phyloP scores from a whole-genome alignment of 2,797 vertebrate genomes.

The Gobionotothen gibberifrons region DNA sequence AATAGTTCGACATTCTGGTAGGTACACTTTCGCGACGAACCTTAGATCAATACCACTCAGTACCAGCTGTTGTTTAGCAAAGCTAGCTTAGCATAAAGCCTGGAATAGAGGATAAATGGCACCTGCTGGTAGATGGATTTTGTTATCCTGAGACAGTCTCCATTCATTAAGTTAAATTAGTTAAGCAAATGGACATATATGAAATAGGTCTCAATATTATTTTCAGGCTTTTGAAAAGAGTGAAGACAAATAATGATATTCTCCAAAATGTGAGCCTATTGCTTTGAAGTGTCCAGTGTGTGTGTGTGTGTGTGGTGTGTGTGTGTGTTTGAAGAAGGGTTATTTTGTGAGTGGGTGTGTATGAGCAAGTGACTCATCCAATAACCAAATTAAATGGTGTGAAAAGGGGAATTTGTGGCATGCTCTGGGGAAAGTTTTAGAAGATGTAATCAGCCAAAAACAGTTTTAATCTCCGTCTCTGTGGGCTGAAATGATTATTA shows the following conservation, averaged over 20 bases:
- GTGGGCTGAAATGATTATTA: background rate
- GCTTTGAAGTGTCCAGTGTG: background rate
- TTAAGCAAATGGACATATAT: background rate
- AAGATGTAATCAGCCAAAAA: constrained; percentile 32
- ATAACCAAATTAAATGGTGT: constrained; percentile 6
- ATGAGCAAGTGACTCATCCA: constrained; percentile 46
- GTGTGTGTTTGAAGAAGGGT: constrained; percentile 2
- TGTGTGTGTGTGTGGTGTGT: background rate
- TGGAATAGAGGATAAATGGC: background rate
- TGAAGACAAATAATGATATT: background rate
- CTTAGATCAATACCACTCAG: background rate
- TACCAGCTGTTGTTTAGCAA: background rate
- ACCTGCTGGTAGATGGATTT: background rate
- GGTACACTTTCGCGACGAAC: background rate
- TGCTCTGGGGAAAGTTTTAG: constrained; percentile 61
- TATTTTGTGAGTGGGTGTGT: constrained; percentile 33
- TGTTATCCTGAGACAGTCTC: background rate
- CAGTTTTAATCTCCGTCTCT: constrained; percentile 19
- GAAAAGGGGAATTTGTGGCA: constrained; percentile 62
- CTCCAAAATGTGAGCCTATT: background rate
- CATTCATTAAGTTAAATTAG: background rate
- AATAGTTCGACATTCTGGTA: background rate
- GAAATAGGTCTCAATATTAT: no score
- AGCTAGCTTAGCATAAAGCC: background rate
- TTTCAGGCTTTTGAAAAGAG: no score